Percentiles rank a stretch among this genome's conserved stretches.
Evolutionary conservation across 1,140 invertebrate species (phyloP).

Genomic region (Mamestra configurata): DNA sequence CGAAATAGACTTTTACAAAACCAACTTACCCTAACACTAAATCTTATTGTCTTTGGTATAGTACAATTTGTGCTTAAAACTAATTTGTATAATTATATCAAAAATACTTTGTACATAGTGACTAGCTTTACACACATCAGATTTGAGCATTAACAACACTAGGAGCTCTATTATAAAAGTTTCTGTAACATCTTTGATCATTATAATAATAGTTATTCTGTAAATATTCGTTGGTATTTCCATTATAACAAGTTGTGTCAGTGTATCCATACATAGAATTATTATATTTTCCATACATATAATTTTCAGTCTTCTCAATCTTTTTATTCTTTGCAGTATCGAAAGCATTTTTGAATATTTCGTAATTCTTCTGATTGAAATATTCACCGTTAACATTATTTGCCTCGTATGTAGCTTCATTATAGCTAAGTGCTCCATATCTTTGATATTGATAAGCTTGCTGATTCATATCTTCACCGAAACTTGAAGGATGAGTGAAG

Average conservation of each 20-base stretch:
- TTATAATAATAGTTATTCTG: conserved; percentile 77
- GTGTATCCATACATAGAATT: conserved; percentile 69
- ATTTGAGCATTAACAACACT: conserved; percentile 81
- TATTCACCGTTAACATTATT: conserved; percentile 68
- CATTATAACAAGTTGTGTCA: conserved; percentile 68
- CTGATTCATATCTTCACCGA: conserved; percentile 74
- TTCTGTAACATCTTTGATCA: conserved; percentile 78
- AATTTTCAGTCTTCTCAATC: conserved; percentile 62
- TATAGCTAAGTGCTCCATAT: conserved; percentile 58
- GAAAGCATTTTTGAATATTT: conserved; percentile 89
- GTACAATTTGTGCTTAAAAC: conserved; percentile 44
- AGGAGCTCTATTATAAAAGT: conserved; percentile 74
- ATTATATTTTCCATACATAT: conserved; percentile 64
- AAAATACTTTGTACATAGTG: conserved; percentile 62
- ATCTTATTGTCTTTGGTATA: conserved; percentile 60
- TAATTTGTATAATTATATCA: conserved; percentile 53
- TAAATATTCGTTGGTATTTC: conserved; percentile 66
- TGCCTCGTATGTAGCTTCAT: conserved; percentile 61
- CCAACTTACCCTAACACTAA: conserved; percentile 50
- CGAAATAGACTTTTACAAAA: conserved; percentile 55
- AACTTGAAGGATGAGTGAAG: conserved; percentile 78
- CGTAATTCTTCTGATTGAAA: conserved; percentile 87
- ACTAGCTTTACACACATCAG: conserved; percentile 68
- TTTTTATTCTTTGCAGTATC: conserved; percentile 86
- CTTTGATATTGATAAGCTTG: conserved; percentile 69